Base-by-base conservation (phyloP, 2,797 vertebrate species). In the Cryptoblepharus egeriae region DNA sequence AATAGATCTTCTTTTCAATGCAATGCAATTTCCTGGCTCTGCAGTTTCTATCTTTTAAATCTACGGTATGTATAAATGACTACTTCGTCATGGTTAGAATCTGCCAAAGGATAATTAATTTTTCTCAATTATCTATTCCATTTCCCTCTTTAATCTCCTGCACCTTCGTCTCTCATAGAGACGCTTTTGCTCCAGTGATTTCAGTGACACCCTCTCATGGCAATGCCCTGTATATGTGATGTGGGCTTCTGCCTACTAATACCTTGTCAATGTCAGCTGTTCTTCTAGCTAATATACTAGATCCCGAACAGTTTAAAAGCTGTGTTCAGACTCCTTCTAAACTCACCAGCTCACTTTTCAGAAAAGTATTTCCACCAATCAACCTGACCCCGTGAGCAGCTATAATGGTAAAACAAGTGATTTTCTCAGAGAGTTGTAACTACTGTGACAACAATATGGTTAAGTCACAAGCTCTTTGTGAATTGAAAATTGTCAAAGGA, bases 71-170 rank as follows among this genome's bases (percentile, higher is more conserved):
- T 20, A 58, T n/a, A 83, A n/a, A 82, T 28, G 15, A 70, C 16
- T 70, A 18, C 13, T 45, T 42, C 77, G 12, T 52, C 39, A 58
- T 61, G 35, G 3, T 20, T 65, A 78, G 64, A 83, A 84, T 15
- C 39, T 52, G 52, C 2, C 7, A 74, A 18, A 7, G 57, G 39
- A 75, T 84, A 68, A 67, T 37, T 74, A 28, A 64, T 79, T 49
- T 75, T 83, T 79, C 35, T 60, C 60, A 77, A 45, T 84, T 83
- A 86, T 75, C 79, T 63, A 35, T 80, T 77, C 3, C 2, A 58
- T 69, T 75, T 74, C 3, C 26, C n/a, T 82, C 76, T 87, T 89
- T 81, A 86, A 89, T 82, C 80, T 87, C 52, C 22, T 39, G 24
- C 9, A 10, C 80, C 18, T 35, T 16, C 74, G 45, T 75, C 32